Evolutionary conservation across 2,888 invertebrate species (phyloP).

Genomic region (Pristionchus japonicus): DNA sequence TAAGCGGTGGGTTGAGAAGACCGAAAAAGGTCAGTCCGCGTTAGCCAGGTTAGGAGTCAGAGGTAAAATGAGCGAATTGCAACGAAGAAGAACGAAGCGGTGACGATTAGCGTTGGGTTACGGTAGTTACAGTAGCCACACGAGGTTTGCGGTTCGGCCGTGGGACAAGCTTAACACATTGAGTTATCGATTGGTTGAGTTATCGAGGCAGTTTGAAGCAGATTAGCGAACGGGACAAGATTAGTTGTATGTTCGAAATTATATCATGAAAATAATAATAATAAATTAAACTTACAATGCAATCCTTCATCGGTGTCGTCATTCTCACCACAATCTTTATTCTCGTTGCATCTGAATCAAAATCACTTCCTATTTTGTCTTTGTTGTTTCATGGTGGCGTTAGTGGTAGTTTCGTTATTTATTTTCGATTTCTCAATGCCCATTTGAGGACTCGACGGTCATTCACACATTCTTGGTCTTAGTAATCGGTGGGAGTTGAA

Average conservation of each 20-base stretch:
- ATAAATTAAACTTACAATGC: conserved; percentile 65
- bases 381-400: too few relatives aligned
- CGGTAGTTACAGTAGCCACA: conserved; percentile 28
- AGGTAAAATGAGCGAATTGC: not conserved
- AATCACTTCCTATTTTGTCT: too few relatives aligned
- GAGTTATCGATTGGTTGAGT: not conserved
- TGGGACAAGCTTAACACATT: not conserved
- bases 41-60: not conserved
- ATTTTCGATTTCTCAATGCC: too few relatives aligned
- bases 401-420: too few relatives aligned
- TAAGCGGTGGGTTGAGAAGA: not conserved
- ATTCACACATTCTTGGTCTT: not conserved
- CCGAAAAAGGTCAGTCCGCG: not conserved
- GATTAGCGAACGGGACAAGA: not conserved
- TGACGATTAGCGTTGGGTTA: not conserved
- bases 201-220: not conserved
- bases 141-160: not conserved
- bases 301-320: conserved; percentile 84
- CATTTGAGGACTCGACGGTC: too few relatives aligned
- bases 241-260: not conserved
- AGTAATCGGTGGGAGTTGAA: too few relatives aligned
- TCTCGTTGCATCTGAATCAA: conserved; percentile 66
- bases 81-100: not conserved
- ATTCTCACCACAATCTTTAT: conserved; percentile 85
- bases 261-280: not conserved